phyloP scores from a whole-genome alignment of 2,113 vertebrate species.

The Miniopterus natalensis region DNA sequence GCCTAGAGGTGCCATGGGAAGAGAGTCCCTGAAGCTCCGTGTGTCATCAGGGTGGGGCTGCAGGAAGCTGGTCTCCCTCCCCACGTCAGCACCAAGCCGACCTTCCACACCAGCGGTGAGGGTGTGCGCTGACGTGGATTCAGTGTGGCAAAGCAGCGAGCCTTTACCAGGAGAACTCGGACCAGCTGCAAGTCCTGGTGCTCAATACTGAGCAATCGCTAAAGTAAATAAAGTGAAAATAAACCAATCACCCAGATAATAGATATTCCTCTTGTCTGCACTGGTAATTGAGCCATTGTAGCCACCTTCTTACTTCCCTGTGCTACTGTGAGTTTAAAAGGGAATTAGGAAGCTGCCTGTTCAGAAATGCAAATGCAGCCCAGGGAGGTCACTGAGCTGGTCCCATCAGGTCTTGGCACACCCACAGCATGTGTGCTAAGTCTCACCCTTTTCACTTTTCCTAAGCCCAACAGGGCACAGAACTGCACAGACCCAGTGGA shows the following conservation, averaged over 20 bases:
- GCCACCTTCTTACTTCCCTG: not conserved
- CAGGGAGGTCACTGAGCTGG: not conserved
- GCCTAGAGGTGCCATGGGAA: not conserved
- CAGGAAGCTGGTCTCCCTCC: not conserved
- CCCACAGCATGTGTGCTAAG: too few relatives aligned
- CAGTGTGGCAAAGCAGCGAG: not conserved
- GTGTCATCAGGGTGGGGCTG: not conserved
- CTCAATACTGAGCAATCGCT: not conserved
- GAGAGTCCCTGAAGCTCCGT: not conserved
- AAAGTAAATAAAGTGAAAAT: conserved; percentile 71
- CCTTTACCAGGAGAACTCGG: not conserved
- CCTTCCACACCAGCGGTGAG: not conserved
- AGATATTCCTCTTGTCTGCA: conserved; percentile 63
- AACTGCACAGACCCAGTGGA: not conserved
- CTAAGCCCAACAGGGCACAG: not conserved
- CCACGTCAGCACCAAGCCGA: accelerated
- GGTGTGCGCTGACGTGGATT: not conserved
- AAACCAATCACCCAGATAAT: conserved; percentile 57
- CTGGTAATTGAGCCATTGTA: conserved; percentile 27
- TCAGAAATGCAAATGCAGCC: too few relatives aligned
- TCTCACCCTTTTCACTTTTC: not conserved
- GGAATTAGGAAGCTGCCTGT: not conserved
- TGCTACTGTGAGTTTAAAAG: not conserved
- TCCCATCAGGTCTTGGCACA: not conserved
- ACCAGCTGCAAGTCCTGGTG: not conserved